Evolutionary conservation across 1,140 invertebrate species (phyloP), one percentile per base, ranked within the genome.

Genomic region (Zaprionus africanus): DNA sequence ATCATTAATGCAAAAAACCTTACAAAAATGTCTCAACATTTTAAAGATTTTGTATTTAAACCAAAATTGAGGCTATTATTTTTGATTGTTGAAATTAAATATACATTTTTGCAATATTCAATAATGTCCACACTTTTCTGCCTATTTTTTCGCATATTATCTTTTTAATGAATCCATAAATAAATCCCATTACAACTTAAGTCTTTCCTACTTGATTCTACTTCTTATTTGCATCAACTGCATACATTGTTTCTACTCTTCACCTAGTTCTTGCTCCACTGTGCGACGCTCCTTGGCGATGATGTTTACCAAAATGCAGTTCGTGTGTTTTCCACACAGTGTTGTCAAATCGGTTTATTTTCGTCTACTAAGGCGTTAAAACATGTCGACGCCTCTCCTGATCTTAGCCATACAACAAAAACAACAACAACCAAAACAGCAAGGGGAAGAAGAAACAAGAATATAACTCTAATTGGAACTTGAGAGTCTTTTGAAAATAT

Each of bases 281-380:
- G 34, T 19, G 53, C 46, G 41, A 56, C 59, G 49, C 58, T 34
- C 31, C 59, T 71, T 71, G 67, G 71, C 60, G 62, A 70, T 81
- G 74, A 76, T 77, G 81, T 69, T 79, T 77, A 87, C 77, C 70
- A 68, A 77, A 88, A 86, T 83, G 72, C 76, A 81, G 78, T 85
- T 90, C 46, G 75, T 46, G 15, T 34, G 41, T 81, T 80, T 79
- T 61, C 41, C 67, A 72, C 67, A 72, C 84, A 81, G 84, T 81
- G 85, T 87, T 90, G 84, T 78, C 81, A 90, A 83, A 88, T 86
- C 36, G 62, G 38, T 78, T 78, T 70, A 71, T 56, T 73, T 82
- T 78, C 54, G 62, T 70, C 60, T 76, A 72, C 71, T 85, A 56
- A 86, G 82, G 62, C 46, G 41, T 46, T 46, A 51, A 83, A 83